A percentile compares a stretch with the other conserved stretches of the same genome.
Conservation (phyloP, 1,140 invertebrate genomes). For the Drosophila erecta region DNA sequence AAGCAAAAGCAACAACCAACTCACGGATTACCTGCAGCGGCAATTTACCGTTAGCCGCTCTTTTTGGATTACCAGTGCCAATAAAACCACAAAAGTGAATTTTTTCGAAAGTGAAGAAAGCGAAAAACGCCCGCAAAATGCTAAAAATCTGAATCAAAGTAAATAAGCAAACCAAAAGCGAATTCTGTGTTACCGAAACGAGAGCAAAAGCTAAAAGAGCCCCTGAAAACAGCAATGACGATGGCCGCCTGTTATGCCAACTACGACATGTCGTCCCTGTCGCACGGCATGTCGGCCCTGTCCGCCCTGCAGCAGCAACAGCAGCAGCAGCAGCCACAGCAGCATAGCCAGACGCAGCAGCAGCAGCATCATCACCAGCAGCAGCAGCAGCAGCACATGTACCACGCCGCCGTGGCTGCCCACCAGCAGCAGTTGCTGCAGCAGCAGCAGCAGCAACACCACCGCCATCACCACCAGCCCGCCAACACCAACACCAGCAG, state of each 20-base stretch:
- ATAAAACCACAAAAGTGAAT: slow-evolving; percentile 56
- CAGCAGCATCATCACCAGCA: slow-evolving; percentile 69
- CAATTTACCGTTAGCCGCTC: slow-evolving; percentile 64
- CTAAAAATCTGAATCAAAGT: slow-evolving; percentile 51
- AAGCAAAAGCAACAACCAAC: slow-evolving; percentile 24
- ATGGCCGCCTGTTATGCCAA: slow-evolving; percentile 84
- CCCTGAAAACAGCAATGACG: slow-evolving; percentile 69
- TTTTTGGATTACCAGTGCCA: slow-evolving; percentile 84
- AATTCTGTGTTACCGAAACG: slow-evolving; percentile 51
- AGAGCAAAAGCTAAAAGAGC: slow-evolving; percentile 31
- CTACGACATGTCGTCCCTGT: slow-evolving; percentile 81
- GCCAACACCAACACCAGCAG: slow-evolving; percentile 41
- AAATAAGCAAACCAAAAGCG: slow-evolving; percentile 48
- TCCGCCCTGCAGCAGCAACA: slow-evolving; percentile 62
- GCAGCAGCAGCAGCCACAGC: slow-evolving; percentile 59
- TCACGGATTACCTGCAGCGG: slow-evolving; percentile 70
- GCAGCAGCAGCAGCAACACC: slow-evolving; percentile 58
- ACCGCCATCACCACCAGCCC: slow-evolving; percentile 59
- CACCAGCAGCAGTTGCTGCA: slow-evolving; percentile 72
- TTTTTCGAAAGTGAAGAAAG: slow-evolving; percentile 52
- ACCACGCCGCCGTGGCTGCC: slow-evolving; percentile 64
- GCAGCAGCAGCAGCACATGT: slow-evolving; percentile 74
- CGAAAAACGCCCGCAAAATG: slow-evolving; percentile 49
- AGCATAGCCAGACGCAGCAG: slow-evolving; percentile 40
- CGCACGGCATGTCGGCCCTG: slow-evolving; percentile 65